A percentile compares a stretch with the other conserved stretches of the same genome.
These are phyloP conservation scores for Hydrophis major DNA, from an alignment of 2,797 vertebrate genomes.

Conservation along the genomic window DNA sequence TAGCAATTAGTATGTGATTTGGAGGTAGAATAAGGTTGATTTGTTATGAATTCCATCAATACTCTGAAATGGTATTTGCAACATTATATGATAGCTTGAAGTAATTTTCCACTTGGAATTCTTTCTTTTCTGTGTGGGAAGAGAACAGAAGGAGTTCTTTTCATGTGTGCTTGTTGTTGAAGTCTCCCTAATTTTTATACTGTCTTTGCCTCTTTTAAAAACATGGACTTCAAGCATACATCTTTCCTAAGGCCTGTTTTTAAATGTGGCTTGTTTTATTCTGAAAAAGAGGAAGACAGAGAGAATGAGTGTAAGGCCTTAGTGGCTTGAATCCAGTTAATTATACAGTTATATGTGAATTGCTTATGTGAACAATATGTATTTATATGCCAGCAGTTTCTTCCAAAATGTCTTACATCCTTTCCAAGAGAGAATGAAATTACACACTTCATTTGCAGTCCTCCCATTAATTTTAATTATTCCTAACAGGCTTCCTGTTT, in stretches of 20 bases:
- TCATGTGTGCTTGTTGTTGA: not conserved
- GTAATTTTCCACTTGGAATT: conserved; percentile 8
- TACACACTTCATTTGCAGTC: not conserved
- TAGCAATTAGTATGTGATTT: not conserved
- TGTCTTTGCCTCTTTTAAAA: conserved; percentile 30
- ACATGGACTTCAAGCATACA: conserved; percentile 4
- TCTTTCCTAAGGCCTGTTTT: conserved; percentile 20
- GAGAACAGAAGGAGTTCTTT: not conserved
- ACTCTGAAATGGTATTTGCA: not conserved
- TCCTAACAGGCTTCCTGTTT: conserved; percentile 12
- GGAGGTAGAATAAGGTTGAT: not conserved
- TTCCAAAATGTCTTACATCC: conserved; percentile 36
- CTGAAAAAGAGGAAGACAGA: not conserved
- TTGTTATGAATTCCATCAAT: not conserved
- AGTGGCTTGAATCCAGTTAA: conserved; percentile 49
- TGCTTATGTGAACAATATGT: conserved; percentile 37
- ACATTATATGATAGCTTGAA: not conserved
- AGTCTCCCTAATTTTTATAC: conserved; percentile 16
- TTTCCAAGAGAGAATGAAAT: not conserved
- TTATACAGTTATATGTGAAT: conserved; percentile 47
- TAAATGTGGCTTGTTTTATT: conserved; percentile 31
- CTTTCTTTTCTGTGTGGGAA: conserved; percentile 15
- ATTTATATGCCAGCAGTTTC: conserved; percentile 48
- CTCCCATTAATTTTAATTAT: conserved; percentile 15
- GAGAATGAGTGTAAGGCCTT: conserved; percentile 15